Conservation (phyloP, 1,140 invertebrate species). For the Bilobella aurantiaca region DNA sequence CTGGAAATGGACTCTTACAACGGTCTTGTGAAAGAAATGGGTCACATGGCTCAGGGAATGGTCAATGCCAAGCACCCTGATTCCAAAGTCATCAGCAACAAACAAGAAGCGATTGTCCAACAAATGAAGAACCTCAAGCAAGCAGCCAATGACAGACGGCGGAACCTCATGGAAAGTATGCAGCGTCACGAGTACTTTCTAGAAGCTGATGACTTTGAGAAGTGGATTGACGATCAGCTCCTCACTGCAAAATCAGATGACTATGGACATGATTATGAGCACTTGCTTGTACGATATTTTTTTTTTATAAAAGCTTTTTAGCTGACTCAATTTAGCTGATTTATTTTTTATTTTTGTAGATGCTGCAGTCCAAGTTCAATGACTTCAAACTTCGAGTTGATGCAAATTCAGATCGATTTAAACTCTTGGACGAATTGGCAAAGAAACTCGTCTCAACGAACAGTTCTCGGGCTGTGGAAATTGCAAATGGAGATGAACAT, state of each 20-base stretch:
- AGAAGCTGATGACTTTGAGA: slow-evolving; percentile 66
- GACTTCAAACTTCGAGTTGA: slow-evolving; percentile 87
- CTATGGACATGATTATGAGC: slow-evolving; percentile 94
- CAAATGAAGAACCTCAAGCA: slow-evolving; percentile 71
- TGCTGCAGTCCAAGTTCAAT: slow-evolving; percentile 85
- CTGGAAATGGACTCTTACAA: slow-evolving; percentile 87
- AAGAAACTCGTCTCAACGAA: slow-evolving; percentile 79
- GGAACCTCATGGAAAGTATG: slow-evolving; percentile 78
- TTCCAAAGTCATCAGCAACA: slow-evolving; percentile 62
- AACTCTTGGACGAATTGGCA: slow-evolving; percentile 81
- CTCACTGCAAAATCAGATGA: slow-evolving; percentile 83
- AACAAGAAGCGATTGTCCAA: slow-evolving; percentile 64
- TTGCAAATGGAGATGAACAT: slow-evolving; percentile 74
- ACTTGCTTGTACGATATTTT: slow-evolving; percentile 58
- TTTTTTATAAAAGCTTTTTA: neutral
- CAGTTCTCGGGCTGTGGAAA: slow-evolving; percentile 76
- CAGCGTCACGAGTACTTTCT: slow-evolving; percentile 84
- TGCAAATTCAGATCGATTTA: slow-evolving; percentile 80
- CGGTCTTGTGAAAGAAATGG: slow-evolving; percentile 84
- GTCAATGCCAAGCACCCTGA: slow-evolving; percentile 63
- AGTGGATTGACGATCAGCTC: slow-evolving; percentile 90
- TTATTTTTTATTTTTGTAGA: slow-evolving; percentile 43
- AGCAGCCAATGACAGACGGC: slow-evolving; percentile 64
- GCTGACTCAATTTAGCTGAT: slow-evolving; percentile 1
- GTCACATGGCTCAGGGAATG: slow-evolving; percentile 68